Percentiles rank a stretch among this genome's conserved stretches.
phyloP scores from a whole-genome alignment of 1,140 invertebrate genomes.

The Plutomurus gul region DNA sequence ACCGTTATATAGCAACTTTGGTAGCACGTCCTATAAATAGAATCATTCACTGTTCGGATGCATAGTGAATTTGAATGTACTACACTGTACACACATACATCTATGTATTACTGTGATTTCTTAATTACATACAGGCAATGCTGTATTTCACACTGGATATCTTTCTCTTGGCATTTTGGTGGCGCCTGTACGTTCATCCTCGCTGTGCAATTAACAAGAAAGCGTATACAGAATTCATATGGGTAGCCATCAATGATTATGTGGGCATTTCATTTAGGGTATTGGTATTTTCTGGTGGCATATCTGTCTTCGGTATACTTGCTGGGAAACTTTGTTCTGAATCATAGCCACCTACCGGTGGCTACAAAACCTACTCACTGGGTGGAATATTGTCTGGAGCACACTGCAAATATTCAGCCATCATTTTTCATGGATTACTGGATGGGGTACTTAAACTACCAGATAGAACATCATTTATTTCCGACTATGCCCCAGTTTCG shows the following conservation, averaged over 20 bases:
- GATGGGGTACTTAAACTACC: slow-evolving; percentile 48
- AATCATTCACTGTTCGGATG: no score
- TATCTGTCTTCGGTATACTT: slow-evolving; percentile 43
- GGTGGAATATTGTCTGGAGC: slow-evolving; percentile 45
- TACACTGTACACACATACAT: no score
- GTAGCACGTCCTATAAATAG: no score
- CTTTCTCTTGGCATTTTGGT: slow-evolving; percentile 44
- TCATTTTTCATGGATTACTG: slow-evolving; percentile 38
- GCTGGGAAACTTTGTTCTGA: slow-evolving; percentile 48
- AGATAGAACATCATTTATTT: slow-evolving; percentile 49
- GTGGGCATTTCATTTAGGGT: slow-evolving; percentile 45
- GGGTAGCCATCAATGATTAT: slow-evolving; percentile 43
- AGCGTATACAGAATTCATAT: slow-evolving; percentile 37
- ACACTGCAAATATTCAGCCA: slow-evolving; percentile 34
- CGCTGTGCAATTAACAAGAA: slow-evolving; percentile 36
- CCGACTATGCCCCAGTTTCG: slow-evolving; percentile 46
- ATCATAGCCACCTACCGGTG: slow-evolving; percentile 46
- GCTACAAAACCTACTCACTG: slow-evolving; percentile 37
- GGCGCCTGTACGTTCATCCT: slow-evolving; percentile 51
- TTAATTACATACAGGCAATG: no score
- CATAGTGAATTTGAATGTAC: no score
- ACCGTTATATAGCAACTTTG: no score
- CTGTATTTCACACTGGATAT: slow-evolving; percentile 49
- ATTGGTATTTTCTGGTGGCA: slow-evolving; percentile 37
- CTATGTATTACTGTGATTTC: no score